A percentile compares a stretch with the other conserved stretches of the same genome.
Evolutionary conservation across 2,888 invertebrate species (phyloP).

Genomic region (Eupithecia vulgata): DNA sequence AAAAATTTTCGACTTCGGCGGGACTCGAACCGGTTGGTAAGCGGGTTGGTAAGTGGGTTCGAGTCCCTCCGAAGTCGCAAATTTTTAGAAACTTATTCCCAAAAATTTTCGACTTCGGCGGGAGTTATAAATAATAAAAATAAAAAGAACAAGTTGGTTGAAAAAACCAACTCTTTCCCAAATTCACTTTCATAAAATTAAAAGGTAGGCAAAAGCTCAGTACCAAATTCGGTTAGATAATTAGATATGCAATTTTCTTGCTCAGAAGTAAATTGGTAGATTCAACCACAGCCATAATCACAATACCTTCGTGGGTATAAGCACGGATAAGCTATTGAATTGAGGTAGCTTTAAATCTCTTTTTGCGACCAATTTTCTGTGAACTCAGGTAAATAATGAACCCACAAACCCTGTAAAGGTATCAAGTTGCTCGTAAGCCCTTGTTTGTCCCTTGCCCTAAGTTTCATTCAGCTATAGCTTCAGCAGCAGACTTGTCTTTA

Average conservation of each 20-base stretch:
- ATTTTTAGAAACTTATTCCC: too few species aligned
- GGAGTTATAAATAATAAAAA: too few species aligned
- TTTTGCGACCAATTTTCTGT: neutral
- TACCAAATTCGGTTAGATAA: neutral
- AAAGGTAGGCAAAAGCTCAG: too few species aligned
- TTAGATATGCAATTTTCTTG: neutral
- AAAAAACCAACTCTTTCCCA: neutral
- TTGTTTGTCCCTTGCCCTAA: constrained; percentile 1
- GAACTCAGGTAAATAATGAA: neutral
- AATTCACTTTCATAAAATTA: neutral
- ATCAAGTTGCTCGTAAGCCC: neutral
- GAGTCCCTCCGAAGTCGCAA: too few species aligned
- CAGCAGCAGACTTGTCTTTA: neutral
- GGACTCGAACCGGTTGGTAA: too few species aligned
- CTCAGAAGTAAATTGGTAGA: neutral
- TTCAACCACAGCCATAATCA: neutral
- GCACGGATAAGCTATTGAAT: neutral
- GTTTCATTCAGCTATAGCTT: neutral
- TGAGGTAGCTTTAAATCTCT: neutral
- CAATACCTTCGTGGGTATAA: neutral
- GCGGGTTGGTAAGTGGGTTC: too few species aligned
- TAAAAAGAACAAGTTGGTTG: too few species aligned
- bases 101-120: too few species aligned
- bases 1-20: too few species aligned
- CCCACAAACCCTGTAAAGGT: neutral